Base-by-base conservation (phyloP, 2,113 vertebrate species). In the Centrocercus urophasianus region DNA sequence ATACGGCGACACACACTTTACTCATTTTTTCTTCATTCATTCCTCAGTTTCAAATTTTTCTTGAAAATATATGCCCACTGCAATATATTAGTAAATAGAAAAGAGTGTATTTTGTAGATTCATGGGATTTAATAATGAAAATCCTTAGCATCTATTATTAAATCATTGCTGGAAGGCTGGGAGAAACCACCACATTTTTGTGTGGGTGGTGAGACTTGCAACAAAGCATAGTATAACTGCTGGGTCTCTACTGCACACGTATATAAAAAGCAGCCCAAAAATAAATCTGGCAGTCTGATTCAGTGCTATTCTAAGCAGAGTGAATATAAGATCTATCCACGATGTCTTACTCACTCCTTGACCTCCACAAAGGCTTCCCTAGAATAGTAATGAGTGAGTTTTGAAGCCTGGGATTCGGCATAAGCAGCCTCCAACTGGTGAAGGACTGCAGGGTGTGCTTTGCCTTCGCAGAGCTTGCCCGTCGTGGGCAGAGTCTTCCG, bases 181-280 rank as follows among this genome's bases (percentile, higher is more conserved):
- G 83, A 95, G 79, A 91, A 95, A 79, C 88, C 6, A 0, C 92
- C 90, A 74, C 59, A 4, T 90, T 95, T 96, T 82, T 84, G 77
- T 90, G 93, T 90, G 92, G 95, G 93, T 76, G 80, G 86, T 82
- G 93, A 97, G 93, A 94, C 86, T 95, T 84, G 88, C 90, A 96
- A 92, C 95, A 95, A 95, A 95, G 88, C 88, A 88, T 93, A 94
- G 76, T 95, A 83, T 95, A 93, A 94, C 80, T 95, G 90, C 88
- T 90, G 83, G 83, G 95, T 48, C 93, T 86, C 83, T 93, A 60
- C 76, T 88, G 90, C 90, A 88, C 80, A 61, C 79, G 30, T 86
- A 93, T 93, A 92, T 86, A 94, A 90, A 95, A 96, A 95, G 47
- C 79, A 83, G 80, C 76, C 88, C 85, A 91, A 95, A 97, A 96